Conservation (phyloP, 2,797 vertebrate species). For the Halcyon badia region DNA sequence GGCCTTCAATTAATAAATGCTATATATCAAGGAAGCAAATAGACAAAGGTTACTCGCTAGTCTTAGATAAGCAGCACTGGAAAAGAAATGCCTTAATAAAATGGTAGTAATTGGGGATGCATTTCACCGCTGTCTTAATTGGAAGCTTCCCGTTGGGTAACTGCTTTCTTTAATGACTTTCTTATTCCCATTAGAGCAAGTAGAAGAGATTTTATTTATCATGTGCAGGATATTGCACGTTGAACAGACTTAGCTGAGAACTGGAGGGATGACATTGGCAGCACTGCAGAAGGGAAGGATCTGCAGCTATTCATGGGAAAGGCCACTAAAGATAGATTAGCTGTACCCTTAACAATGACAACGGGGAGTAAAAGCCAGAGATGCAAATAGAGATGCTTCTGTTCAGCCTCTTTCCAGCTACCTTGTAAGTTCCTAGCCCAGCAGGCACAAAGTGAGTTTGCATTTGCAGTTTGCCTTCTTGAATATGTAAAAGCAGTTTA, state of each 20-base stretch:
- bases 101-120: not conserved
- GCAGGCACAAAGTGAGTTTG: constrained; percentile 19
- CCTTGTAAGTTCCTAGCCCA: not conserved
- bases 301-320: not conserved
- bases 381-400: not conserved
- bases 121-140: not conserved
- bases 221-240: not conserved
- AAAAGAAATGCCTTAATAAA: constrained; percentile 28
- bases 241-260: not conserved
- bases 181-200: not conserved
- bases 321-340: not conserved
- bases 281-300: not conserved
- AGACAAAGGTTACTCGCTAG: not conserved
- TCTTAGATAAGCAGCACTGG: not conserved
- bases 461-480: constrained; percentile 27
- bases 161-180: not conserved
- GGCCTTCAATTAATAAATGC: not conserved
- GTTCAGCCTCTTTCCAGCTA: not conserved
- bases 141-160: not conserved
- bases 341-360: not conserved
- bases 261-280: not conserved
- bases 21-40: not conserved
- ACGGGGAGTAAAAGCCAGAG: not conserved
- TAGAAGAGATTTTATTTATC: not conserved
- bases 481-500: constrained; percentile 31